Evolutionary conservation across 2,888 invertebrate genomes (phyloP), one percentile per base, ranked within the genome.

Genomic region (Cosmopolites sordidus): DNA sequence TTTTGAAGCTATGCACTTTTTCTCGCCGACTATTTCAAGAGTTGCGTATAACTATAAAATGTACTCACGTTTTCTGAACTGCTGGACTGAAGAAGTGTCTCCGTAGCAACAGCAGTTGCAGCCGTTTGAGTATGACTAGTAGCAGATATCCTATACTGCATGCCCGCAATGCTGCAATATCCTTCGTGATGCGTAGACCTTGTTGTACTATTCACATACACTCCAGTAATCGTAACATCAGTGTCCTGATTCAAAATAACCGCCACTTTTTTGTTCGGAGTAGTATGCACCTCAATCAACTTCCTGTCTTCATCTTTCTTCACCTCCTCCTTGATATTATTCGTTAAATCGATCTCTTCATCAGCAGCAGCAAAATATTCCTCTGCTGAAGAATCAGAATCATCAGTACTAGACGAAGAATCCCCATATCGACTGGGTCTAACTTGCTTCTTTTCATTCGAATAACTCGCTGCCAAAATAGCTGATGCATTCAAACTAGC

Each of bases 401-500:
- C 79, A 43, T 40, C 40, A 3, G 2, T 16, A 16, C 4, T 5
- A 16, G 16, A 8, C 2, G 40, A 61, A 6, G 48, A 52, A 8
- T 17, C 17, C 9, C 27, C 43, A 11, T 18, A 17, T 22, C 8
- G 8, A 0, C 80, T 78, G 30, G 80, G 80, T 45, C 79, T 77
- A 3, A 64, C 54, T 1, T 64, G 51, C 22, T 76, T 73, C 67
- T 85, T 89, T 70, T 91, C 90, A 38, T 77, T 75, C 1, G 80
- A 81, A 66, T 92, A 92, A 60, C 90, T 91, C 15, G 92, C 92
- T 0, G 92, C 91, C 60, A 93, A 78, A 65, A 93, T 92, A 15
- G 93, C 93, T 29, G 89, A 87, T 11, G 93, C 93, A 72, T 93
- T 93, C 22, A 93, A 76, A 69, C 91, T 91, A 15, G 93, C 93